A percentile compares a stretch with the other conserved stretches of the same genome.
These are phyloP conservation scores for Danionella dracula DNA, from an alignment of 2,797 vertebrate species.

Conservation along the genomic window DNA sequence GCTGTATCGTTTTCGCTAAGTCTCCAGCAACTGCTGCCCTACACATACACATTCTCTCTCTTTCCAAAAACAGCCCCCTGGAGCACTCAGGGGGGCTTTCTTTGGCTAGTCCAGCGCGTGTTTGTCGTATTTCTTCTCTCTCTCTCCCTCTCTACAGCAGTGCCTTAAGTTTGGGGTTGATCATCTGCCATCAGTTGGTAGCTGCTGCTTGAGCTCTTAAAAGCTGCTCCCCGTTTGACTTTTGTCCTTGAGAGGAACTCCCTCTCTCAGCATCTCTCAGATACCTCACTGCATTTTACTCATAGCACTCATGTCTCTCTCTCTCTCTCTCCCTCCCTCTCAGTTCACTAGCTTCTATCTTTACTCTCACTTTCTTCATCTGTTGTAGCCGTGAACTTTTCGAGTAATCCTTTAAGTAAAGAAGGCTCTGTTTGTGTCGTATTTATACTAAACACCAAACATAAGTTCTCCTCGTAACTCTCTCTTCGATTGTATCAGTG, in stretches of 20 bases:
- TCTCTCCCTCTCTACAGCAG: not conserved
- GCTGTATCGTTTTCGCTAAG: conserved; percentile 41
- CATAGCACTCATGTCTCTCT: not conserved
- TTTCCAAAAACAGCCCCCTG: conserved; percentile 38
- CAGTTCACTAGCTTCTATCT: not conserved
- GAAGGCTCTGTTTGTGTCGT: too few species aligned
- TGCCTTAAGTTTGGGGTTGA: not conserved
- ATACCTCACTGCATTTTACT: conserved; percentile 27
- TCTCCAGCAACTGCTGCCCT: conserved; percentile 38
- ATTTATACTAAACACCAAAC: too few species aligned
- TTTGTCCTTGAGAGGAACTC: conserved; percentile 19
- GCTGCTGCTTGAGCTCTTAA: too few species aligned
- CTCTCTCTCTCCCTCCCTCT: not conserved
- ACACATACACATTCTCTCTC: conserved; percentile 37
- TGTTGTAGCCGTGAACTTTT: too few species aligned
- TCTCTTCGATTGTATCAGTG: too few species aligned
- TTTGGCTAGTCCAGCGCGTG: not conserved
- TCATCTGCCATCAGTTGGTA: not conserved
- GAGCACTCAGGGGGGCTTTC: not conserved
- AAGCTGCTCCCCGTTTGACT: too few species aligned
- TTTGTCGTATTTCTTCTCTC: not conserved
- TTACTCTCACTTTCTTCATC: conserved; percentile 4
- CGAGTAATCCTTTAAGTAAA: too few species aligned
- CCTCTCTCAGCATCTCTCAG: conserved; percentile 10
- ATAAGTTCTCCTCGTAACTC: too few species aligned